Conservation (phyloP, 2,113 vertebrate species). For the Etheostoma spectabile region DNA sequence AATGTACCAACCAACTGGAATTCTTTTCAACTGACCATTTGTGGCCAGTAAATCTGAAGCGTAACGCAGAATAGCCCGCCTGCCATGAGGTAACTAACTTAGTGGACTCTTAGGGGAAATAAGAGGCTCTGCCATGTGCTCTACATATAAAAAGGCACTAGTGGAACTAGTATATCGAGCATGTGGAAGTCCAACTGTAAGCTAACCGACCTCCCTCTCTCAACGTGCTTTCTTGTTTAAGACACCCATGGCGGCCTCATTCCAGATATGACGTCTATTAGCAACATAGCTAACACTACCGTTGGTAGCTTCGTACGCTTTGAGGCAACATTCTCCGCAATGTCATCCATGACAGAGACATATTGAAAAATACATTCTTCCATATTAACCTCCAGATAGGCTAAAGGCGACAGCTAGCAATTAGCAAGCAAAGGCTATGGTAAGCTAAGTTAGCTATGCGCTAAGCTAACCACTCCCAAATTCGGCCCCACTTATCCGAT, state of each 20-base stretch:
- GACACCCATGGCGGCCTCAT: slow-evolving; percentile 73
- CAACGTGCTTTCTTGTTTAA: slow-evolving; percentile 64
- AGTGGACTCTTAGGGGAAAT: neutral
- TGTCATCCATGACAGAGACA: neutral
- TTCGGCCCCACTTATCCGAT: slow-evolving; percentile 64
- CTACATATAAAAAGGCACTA: neutral
- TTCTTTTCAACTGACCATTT: neutral
- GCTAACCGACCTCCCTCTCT: slow-evolving; percentile 41
- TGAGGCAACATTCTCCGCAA: too few relatives aligned
- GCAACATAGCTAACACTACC: slow-evolving; percentile 38
- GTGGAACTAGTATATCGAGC: neutral
- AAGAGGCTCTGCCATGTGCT: neutral
- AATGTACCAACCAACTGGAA: neutral
- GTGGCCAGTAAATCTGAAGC: neutral
- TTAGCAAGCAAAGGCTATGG: slow-evolving; percentile 47
- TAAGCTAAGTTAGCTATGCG: slow-evolving; percentile 70
- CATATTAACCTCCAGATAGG: neutral
- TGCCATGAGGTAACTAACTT: slow-evolving; percentile 38
- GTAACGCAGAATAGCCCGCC: neutral
- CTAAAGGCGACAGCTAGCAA: slow-evolving; percentile 39
- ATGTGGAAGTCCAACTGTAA: slow-evolving; percentile 13
- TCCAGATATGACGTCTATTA: slow-evolving; percentile 76
- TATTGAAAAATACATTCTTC: neutral
- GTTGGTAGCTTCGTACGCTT: neutral
- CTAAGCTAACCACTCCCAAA: slow-evolving; percentile 83